Conservation (phyloP, 1,140 invertebrate genomes). For the Ptiloglossa arizonensis region DNA sequence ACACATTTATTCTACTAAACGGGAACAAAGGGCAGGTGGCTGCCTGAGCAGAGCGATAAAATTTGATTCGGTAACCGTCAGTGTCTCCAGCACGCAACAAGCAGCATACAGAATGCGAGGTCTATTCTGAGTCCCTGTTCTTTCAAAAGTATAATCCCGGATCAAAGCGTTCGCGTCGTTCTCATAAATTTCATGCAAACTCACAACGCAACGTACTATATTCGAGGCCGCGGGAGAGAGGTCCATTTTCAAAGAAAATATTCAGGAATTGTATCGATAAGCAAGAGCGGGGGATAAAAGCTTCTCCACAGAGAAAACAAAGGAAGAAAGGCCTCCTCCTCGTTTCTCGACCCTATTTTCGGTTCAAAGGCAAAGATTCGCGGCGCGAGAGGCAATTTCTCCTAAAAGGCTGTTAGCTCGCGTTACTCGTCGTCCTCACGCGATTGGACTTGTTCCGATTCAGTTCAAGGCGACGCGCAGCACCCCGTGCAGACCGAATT, state of each 20-base stretch:
- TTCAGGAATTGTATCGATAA: constrained; percentile 10
- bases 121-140: no score
- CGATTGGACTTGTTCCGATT: not conserved
- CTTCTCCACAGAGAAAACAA: not conserved
- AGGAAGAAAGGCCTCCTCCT: not conserved
- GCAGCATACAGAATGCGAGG: not conserved
- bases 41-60: no score
- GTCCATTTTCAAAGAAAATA: constrained; percentile 8
- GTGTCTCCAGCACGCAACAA: no score
- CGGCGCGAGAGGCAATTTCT: constrained; percentile 10
- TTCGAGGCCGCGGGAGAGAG: no score
- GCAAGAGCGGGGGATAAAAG: constrained; percentile 9
- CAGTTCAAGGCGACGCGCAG: no score
- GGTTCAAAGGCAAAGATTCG: not conserved
- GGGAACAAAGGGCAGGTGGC: no score
- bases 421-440: constrained; percentile 9
- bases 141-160: not conserved
- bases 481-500: no score
- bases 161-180: not conserved
- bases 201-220: not conserved
- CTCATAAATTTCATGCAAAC: not conserved
- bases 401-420: constrained; percentile 19
- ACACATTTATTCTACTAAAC: no score
- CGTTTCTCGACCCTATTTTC: not conserved
- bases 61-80: no score